Evolutionary conservation across 2,113 vertebrate genomes (phyloP).

Genomic region (Laterallus jamaicensis): DNA sequence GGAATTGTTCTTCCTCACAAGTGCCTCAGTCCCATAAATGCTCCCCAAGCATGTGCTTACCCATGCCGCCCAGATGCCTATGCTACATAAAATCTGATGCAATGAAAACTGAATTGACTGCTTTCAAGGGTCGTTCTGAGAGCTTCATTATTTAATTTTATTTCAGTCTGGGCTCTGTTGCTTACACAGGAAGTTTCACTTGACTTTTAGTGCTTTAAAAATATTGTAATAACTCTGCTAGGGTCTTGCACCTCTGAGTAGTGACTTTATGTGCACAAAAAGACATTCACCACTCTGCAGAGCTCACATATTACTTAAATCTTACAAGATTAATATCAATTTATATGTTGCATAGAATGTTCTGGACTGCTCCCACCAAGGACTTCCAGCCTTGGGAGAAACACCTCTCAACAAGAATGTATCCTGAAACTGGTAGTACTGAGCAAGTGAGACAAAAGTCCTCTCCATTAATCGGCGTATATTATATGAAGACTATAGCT

Average conservation of each 20-base stretch:
- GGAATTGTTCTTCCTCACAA: constrained; percentile 37
- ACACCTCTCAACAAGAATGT: background rate
- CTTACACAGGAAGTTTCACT: constrained; percentile 56
- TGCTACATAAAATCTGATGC: constrained; percentile 42
- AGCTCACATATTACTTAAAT: background rate
- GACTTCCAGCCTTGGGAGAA: background rate
- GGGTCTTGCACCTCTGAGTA: background rate
- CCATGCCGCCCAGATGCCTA: background rate
- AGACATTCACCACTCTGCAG: constrained; percentile 40
- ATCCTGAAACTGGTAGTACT: background rate
- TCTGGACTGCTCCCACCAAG: background rate
- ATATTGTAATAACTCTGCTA: background rate
- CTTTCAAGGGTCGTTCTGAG: constrained; percentile 40
- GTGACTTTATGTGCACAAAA: constrained; percentile 40
- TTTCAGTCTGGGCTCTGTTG: constrained; percentile 39
- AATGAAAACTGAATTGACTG: constrained; percentile 58
- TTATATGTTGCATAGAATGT: background rate
- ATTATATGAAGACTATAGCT: background rate
- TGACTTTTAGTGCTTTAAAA: constrained; percentile 46
- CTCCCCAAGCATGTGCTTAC: background rate
- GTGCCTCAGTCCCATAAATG: constrained; percentile 17
- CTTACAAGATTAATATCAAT: background rate
- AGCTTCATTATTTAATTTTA: constrained; percentile 54
- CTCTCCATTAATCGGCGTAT: background rate
- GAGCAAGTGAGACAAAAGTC: background rate